Conservation (phyloP, 1,140 invertebrate genomes). For the Caenorhabditis latens region DNA sequence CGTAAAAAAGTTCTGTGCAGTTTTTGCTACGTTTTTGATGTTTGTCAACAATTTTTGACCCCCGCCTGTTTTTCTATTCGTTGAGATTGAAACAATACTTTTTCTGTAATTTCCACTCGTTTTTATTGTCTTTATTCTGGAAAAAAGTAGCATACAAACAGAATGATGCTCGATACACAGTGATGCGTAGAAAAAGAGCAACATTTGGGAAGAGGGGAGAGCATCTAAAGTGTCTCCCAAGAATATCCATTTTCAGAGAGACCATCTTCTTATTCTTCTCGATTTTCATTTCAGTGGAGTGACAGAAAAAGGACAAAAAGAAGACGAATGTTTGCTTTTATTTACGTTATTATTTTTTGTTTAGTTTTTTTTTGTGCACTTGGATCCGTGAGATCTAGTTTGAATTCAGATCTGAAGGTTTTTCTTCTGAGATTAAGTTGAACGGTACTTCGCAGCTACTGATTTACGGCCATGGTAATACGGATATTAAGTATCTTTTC, state of each 20-base stretch:
- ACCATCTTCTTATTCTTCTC: conserved; percentile 53
- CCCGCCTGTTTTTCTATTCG: neutral
- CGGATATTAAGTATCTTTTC: no score
- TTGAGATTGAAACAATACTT: neutral
- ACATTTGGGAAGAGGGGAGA: conserved; percentile 28
- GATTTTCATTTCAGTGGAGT: conserved; percentile 17
- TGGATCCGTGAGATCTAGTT: no score
- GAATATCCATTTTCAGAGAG: conserved; percentile 55
- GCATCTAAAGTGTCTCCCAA: conserved; percentile 54
- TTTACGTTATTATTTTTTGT: conserved; percentile 50
- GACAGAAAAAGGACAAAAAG: neutral
- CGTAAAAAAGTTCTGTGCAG: conserved; percentile 22
- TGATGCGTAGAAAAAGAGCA: conserved; percentile 34
- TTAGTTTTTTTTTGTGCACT: neutral
- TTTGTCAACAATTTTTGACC: conserved; percentile 6
- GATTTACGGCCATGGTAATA: no score
- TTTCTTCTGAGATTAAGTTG: no score
- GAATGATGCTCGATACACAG: neutral
- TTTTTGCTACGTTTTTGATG: conserved; percentile 10
- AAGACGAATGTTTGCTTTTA: conserved; percentile 29
- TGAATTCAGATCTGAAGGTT: no score
- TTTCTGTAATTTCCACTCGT: neutral
- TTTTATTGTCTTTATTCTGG: neutral
- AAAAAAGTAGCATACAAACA: conserved; percentile 15
- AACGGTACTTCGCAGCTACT: no score